A percentile compares a stretch with the other conserved stretches of the same genome.
Evolutionary conservation across 1,140 invertebrate genomes (phyloP).

Genomic region (Nasonia giraulti): DNA sequence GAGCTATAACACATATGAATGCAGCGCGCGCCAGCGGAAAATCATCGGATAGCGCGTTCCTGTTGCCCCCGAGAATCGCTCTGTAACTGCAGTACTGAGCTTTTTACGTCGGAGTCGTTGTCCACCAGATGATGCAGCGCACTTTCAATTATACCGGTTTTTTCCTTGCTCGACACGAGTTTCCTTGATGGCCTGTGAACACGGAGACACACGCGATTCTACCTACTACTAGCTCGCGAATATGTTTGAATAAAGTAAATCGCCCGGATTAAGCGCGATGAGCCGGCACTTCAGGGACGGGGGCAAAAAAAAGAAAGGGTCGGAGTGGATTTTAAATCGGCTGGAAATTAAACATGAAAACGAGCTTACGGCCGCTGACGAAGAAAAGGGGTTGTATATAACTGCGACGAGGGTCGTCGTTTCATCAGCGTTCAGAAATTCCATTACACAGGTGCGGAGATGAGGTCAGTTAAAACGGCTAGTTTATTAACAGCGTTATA

Average conservation of each 20-base stretch:
- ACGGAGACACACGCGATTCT: not conserved
- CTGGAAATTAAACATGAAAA: constrained; percentile 36
- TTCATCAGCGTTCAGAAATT: constrained; percentile 53
- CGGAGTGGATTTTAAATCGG: not conserved
- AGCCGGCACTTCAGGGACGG: not conserved
- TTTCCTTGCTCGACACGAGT: not conserved
- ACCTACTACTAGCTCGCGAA: not conserved
- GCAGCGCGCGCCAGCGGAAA: too few relatives aligned
- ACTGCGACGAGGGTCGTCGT: not conserved
- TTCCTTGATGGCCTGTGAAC: not conserved
- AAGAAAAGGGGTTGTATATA: constrained; percentile 1
- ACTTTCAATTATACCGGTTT: not conserved
- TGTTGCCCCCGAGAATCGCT: too few relatives aligned
- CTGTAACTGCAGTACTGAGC: not conserved
- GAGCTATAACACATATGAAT: too few relatives aligned
- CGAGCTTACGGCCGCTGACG: not conserved
- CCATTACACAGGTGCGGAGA: constrained; percentile 49
- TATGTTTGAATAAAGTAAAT: not conserved
- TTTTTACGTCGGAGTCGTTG: not conserved
- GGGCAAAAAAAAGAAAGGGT: not conserved
- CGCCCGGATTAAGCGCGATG: not conserved
- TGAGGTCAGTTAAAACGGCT: constrained; percentile 45
- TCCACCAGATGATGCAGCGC: not conserved
- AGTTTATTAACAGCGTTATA: constrained; percentile 53
- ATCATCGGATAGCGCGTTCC: too few relatives aligned